These are phyloP conservation scores for Mus musculus DNA, from an alignment of 2,113 vertebrate genomes.

Conservation along the genomic window DNA sequence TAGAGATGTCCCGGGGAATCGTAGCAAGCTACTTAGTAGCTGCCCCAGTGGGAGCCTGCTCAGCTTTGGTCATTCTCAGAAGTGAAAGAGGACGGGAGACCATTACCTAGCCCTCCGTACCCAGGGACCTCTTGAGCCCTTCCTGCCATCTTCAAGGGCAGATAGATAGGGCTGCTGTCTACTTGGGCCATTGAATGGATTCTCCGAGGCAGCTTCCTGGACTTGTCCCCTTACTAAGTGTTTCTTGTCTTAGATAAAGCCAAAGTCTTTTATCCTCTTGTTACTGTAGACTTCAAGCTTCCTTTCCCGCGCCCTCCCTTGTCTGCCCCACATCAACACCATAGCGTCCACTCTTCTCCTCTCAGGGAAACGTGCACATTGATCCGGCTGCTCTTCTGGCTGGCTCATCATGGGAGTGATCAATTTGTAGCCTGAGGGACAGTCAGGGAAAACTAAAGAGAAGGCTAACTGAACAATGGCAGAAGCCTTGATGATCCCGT, in stretches of 20 bases:
- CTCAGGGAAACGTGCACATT: neutral
- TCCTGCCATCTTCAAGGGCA: neutral
- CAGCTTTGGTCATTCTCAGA: neutral
- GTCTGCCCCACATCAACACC: neutral
- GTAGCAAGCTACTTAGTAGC: neutral
- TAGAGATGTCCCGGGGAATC: neutral
- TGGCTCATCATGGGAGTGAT: neutral
- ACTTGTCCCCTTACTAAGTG: neutral
- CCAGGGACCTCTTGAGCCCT: neutral
- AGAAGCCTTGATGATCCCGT: neutral
- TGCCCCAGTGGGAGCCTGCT: neutral
- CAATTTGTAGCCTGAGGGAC: neutral
- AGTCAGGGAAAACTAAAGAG: neutral
- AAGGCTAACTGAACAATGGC: neutral
- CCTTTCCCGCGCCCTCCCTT: neutral
- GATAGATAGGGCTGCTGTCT: neutral
- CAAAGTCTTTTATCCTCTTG: neutral
- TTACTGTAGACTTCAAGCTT: no score
- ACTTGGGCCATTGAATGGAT: fast-evolving
- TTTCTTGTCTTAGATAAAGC: neutral
- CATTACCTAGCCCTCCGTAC: neutral
- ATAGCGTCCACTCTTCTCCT: neutral
- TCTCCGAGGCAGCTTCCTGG: neutral
- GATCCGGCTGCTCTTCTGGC: neutral
- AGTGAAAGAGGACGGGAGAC: neutral